Evolutionary conservation across 2,113 vertebrate genomes (phyloP).

Genomic region (Alaudala cheleensis): DNA sequence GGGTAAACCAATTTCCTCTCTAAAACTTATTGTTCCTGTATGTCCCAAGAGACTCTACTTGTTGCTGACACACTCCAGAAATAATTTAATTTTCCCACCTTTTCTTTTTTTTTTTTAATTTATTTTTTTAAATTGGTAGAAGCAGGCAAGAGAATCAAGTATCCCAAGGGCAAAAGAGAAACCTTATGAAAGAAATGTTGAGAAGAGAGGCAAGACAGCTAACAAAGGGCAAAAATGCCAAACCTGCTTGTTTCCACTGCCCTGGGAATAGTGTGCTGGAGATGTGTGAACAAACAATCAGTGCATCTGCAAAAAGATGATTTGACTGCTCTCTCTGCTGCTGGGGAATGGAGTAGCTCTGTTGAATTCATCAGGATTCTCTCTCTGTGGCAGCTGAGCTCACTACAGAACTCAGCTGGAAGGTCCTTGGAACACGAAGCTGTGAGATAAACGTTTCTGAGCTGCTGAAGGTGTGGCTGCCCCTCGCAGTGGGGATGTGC

Average conservation of each 20-base stretch:
- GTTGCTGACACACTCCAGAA: conserved; percentile 37
- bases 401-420: not conserved
- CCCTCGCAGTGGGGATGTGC: not conserved
- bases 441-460: not conserved
- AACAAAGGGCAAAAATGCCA: not conserved
- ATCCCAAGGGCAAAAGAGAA: not conserved
- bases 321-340: not conserved
- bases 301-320: not conserved
- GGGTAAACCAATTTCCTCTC: conserved; percentile 49
- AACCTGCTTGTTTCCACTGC: not conserved
- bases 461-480: not conserved
- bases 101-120: not conserved
- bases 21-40: conserved; percentile 1
- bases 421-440: not conserved
- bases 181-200: not conserved
- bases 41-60: conserved; percentile 17
- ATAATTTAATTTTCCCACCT: not conserved
- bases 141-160: not conserved
- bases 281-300: not conserved
- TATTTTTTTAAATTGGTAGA: not conserved
- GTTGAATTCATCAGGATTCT: not conserved
- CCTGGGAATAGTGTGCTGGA: not conserved
- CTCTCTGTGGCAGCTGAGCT: not conserved
- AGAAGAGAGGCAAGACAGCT: not conserved
- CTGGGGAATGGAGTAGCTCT: not conserved